Conservation (phyloP, 2,113 vertebrate genomes). For the Stomatorhinus ivindoensis region DNA sequence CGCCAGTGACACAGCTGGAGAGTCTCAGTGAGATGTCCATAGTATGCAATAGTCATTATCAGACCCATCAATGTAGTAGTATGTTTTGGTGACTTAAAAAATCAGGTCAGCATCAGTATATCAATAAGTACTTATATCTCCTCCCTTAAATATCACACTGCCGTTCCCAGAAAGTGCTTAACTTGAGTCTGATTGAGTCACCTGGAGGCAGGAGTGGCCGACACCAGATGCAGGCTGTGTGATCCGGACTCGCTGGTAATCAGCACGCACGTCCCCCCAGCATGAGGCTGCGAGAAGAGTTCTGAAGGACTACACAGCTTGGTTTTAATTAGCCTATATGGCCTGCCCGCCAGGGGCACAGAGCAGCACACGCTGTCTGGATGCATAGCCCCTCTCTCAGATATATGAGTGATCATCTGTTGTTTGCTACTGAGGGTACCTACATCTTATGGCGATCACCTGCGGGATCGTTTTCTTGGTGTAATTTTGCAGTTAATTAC, state of each 20-base stretch:
- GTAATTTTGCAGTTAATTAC: background rate
- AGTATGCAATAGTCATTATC: background rate
- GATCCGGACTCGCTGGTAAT: background rate
- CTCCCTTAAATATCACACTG: background rate
- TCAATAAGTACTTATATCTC: background rate
- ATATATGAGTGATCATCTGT: background rate
- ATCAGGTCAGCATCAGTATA: background rate
- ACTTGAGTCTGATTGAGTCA: background rate
- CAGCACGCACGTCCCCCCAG: background rate
- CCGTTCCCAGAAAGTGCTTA: background rate
- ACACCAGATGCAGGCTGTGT: background rate
- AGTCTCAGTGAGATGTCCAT: background rate
- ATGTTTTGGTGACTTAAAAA: background rate
- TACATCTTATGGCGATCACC: background rate
- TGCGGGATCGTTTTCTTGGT: background rate
- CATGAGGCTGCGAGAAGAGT: background rate
- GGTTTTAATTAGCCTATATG: conserved; percentile 7
- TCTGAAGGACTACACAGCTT: background rate
- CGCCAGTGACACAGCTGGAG: too few species aligned
- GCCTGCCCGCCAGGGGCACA: background rate
- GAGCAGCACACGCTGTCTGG: background rate
- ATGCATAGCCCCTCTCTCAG: background rate
- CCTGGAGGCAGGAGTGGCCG: background rate
- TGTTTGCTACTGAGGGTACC: background rate
- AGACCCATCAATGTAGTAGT: background rate